Conservation (phyloP, 2,888 invertebrate genomes). For the Mylabris sibirica region DNA sequence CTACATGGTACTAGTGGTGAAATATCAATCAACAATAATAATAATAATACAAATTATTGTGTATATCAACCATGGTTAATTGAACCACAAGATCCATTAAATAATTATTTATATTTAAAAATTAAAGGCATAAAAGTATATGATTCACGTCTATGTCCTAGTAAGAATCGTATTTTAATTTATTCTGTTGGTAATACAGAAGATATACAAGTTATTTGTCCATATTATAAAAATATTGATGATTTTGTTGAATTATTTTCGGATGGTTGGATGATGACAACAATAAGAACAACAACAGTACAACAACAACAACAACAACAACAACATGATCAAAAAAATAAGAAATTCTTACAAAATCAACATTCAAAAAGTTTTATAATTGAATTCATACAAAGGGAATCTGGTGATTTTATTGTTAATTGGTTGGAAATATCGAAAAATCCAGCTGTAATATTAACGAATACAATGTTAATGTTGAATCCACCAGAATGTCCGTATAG, state of each 20-base stretch:
- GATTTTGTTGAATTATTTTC: slow-evolving; percentile 74
- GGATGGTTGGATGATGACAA: slow-evolving; percentile 65
- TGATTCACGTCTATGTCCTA: slow-evolving; percentile 65
- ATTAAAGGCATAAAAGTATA: slow-evolving; percentile 69
- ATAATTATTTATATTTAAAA: slow-evolving; percentile 76
- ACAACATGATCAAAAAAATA: slow-evolving; percentile 62
- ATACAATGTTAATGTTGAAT: slow-evolving; percentile 63
- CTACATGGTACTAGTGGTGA: slow-evolving; percentile 78
- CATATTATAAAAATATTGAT: slow-evolving; percentile 59
- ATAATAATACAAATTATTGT: slow-evolving; percentile 60
- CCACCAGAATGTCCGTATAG: slow-evolving; percentile 76
- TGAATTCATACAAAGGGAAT: slow-evolving; percentile 77
- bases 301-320: slow-evolving; percentile 43
- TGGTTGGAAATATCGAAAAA: slow-evolving; percentile 82
- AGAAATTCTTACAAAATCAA: slow-evolving; percentile 44
- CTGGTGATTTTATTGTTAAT: slow-evolving; percentile 76
- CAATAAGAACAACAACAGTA: no score
- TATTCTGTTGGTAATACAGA: slow-evolving; percentile 74
- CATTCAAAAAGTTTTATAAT: slow-evolving; percentile 75
- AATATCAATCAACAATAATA: slow-evolving; percentile 63
- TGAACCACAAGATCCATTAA: slow-evolving; percentile 74
- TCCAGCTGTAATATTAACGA: slow-evolving; percentile 65
- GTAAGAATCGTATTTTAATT: slow-evolving; percentile 75
- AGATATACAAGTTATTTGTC: slow-evolving; percentile 72
- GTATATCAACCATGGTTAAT: slow-evolving; percentile 81